Base-by-base conservation (phyloP, 2,888 invertebrate species). In the Melinaea menophilus region DNA sequence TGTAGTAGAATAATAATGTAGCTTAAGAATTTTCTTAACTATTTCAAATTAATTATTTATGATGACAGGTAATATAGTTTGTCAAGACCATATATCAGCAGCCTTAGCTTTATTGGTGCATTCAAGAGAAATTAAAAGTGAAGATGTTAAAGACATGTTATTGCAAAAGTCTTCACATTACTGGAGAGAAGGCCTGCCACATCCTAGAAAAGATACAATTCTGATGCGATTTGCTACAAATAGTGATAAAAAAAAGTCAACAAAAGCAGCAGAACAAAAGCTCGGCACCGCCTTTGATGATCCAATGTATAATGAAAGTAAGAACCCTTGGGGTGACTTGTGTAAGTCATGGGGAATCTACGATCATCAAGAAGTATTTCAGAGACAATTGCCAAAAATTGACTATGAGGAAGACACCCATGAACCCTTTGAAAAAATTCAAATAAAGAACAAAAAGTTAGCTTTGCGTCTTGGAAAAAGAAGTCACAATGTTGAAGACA, bases 181-280 rank as follows among this genome's bases (percentile, higher is more conserved):
- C 74, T 96, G 96, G 96, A 88, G 96, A 69, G 92, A 95, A 79
- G 96, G 95, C 2, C 83, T 92, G 66, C 90, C 93, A 57, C 92
- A 92, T 80, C 86, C 92, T 5, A 94, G 94, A 79, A 92, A 94
- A 34, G 94, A 94, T 76, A 92, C 92, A 68, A 91, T 97, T 72
- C 88, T 96, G 63, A 85, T 97, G 75, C 88, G 96, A 68, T 96
- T 95, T 90, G 95, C 95, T 37, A 94, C 94, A 64, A 93, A 92
- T 81, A 92, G 93, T 73, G 97, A 97, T 79, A 94, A 93, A 74
- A 95, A 84, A 75, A 72, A 94, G 90, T 76, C 93, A 90, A 81
- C 92, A 90, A 82, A 93, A 65, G 80, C 79, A 59, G 61, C 72
- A 34, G 77, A 79, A 56, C 69, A 65, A 3, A 81, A 76, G 73